Evolutionary conservation across 2,113 vertebrate species (phyloP).

Genomic region (Coptodon bakossiorum): DNA sequence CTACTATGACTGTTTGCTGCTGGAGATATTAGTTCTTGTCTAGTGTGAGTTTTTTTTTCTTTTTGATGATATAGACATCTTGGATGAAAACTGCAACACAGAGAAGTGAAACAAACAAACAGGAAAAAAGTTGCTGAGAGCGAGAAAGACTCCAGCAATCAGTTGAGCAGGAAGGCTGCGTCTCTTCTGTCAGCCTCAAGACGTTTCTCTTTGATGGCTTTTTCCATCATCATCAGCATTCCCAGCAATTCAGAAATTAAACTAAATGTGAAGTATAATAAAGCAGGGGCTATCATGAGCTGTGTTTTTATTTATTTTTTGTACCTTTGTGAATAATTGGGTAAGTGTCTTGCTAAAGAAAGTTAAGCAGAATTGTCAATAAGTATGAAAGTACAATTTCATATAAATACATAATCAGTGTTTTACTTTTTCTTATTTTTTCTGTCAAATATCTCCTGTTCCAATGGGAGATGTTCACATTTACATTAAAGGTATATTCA

Average conservation of each 20-base stretch:
- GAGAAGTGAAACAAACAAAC: not conserved
- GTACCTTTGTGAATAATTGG: not conserved
- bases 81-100: not conserved
- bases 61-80: not conserved
- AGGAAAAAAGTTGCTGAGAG: not conserved
- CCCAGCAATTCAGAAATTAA: not conserved
- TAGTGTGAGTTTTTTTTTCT: not conserved
- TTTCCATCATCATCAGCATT: not conserved
- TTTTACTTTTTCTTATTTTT: not conserved
- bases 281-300: not conserved
- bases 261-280: not conserved
- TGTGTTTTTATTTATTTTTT: not conserved
- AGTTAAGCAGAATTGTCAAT: not conserved
- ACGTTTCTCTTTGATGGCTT: not conserved
- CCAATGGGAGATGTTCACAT: not conserved
- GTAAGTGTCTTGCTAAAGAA: not conserved
- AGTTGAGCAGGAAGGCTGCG: not conserved
- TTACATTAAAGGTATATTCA: not conserved
- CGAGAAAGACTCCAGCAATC: not conserved
- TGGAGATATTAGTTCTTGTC: constrained; percentile 34
- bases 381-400: not conserved
- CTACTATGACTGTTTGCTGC: constrained; percentile 22
- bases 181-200: not conserved
- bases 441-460: not conserved
- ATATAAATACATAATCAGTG: not conserved